phyloP scores from a whole-genome alignment of 2,888 invertebrate genomes.

The Melanostoma scalare region DNA sequence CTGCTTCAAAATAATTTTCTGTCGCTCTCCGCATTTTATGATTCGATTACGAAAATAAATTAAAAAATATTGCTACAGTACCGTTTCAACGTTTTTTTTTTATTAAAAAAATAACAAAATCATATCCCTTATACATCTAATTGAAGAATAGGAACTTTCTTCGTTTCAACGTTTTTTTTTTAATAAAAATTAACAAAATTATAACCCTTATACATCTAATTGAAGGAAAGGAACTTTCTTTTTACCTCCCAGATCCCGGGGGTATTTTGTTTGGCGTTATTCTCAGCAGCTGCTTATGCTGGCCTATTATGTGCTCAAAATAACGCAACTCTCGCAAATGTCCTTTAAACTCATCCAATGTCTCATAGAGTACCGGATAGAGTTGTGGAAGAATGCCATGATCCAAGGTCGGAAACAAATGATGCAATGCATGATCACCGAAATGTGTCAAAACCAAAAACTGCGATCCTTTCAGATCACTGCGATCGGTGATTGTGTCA shows the following conservation, averaged over 20 bases:
- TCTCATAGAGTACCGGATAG: constrained; percentile 83
- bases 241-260: constrained; percentile 76
- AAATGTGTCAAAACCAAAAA: constrained; percentile 88
- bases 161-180: no score
- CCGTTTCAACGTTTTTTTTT: no score
- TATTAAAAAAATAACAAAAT: no score
- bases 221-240: neutral
- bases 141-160: no score
- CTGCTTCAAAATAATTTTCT: no score
- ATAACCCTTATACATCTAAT: no score
- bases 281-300: constrained; percentile 85
- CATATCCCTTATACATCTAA: no score
- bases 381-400: constrained; percentile 87
- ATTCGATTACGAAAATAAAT: no score
- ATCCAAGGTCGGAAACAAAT: constrained; percentile 91
- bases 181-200: no score
- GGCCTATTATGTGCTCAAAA: constrained; percentile 86
- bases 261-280: constrained; percentile 81
- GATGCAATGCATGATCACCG: constrained; percentile 91
- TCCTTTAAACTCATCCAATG: constrained; percentile 80
- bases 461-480: constrained; percentile 86
- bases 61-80: no score
- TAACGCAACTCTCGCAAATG: constrained; percentile 83
- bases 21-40: no score
- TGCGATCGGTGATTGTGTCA: constrained; percentile 88